Percentiles rank a stretch among this genome's conserved stretches.
phyloP scores from a whole-genome alignment of 2,797 vertebrate species.

The Galagoides demidoff region DNA sequence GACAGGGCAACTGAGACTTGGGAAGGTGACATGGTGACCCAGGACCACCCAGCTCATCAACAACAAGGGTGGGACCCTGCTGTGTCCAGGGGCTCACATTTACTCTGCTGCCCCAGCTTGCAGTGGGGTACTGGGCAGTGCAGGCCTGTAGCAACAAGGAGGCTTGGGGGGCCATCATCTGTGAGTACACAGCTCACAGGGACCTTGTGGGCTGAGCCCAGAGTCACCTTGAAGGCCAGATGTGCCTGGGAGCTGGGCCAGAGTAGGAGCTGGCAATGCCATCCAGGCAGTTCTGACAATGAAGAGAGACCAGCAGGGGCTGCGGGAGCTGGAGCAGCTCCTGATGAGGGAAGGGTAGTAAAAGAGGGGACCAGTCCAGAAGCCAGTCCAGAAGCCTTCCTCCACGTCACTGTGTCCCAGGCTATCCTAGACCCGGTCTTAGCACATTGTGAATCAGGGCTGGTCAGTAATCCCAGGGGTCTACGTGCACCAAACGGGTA shows the following conservation, averaged over 20 bases:
- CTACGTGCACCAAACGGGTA: background rate
- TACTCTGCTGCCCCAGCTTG: background rate
- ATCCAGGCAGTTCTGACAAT: background rate
- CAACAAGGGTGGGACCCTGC: background rate
- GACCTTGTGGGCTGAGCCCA: background rate
- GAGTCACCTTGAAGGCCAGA: background rate
- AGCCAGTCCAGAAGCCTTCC: background rate
- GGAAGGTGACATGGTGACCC: background rate
- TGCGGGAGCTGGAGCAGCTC: background rate
- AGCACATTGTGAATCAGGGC: accelerated
- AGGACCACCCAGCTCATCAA: background rate
- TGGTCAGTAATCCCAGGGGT: background rate
- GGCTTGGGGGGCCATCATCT: accelerated
- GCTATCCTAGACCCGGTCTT: background rate
- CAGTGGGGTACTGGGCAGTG: accelerated
- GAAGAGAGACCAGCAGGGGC: no score
- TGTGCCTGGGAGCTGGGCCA: no score
- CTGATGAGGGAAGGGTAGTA: background rate
- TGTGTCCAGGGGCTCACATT: accelerated
- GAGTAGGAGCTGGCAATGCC: background rate
- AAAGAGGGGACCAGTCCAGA: background rate
- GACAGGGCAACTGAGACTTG: background rate
- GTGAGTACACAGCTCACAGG: background rate
- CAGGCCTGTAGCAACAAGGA: background rate
- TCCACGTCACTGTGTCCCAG: background rate